Evolutionary conservation across 2,888 invertebrate species (phyloP).

Genomic region (Leucania comma): DNA sequence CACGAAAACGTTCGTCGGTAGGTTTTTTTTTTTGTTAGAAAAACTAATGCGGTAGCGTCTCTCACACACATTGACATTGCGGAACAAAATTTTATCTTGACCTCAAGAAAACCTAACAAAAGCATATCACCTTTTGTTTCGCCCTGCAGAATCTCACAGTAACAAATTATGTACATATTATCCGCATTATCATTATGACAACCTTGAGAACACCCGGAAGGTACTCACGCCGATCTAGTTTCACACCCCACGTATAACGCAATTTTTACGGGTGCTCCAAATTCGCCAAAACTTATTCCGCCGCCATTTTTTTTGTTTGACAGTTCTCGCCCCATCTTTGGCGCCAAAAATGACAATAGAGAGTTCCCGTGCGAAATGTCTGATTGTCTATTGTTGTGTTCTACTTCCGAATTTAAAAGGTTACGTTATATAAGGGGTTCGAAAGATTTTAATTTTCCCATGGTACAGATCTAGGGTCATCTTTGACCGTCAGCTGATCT

Average conservation of each 20-base stretch:
- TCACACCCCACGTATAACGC: constrained; percentile 32
- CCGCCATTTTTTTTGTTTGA: constrained; percentile 53
- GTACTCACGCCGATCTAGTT: constrained; percentile 43
- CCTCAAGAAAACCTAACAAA: constrained; percentile 18
- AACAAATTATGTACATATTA: constrained; percentile 40
- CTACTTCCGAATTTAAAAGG: constrained; percentile 53
- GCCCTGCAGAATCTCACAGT: constrained; percentile 21
- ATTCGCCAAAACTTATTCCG: constrained; percentile 46
- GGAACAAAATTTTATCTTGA: constrained; percentile 14
- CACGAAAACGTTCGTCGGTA: no score
- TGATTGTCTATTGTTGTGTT: constrained; percentile 61
- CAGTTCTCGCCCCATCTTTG: constrained; percentile 32
- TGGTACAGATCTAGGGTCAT: constrained; percentile 50
- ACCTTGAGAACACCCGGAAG: constrained; percentile 49
- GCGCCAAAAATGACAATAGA: constrained; percentile 52
- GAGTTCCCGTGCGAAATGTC: constrained; percentile 61
- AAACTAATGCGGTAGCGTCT: no score
- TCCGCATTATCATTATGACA: constrained; percentile 21
- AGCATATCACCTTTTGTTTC: constrained; percentile 32
- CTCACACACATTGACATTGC: not conserved
- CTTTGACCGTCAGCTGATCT: constrained; percentile 41
- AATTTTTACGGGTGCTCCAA: constrained; percentile 48
- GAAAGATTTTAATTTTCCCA: constrained; percentile 37
- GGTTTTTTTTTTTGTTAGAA: no score
- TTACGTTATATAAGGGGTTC: constrained; percentile 41